These are phyloP conservation scores for Ceratothoa steindachneri DNA, from an alignment of 2,888 invertebrate genomes.

Conservation along the genomic window DNA sequence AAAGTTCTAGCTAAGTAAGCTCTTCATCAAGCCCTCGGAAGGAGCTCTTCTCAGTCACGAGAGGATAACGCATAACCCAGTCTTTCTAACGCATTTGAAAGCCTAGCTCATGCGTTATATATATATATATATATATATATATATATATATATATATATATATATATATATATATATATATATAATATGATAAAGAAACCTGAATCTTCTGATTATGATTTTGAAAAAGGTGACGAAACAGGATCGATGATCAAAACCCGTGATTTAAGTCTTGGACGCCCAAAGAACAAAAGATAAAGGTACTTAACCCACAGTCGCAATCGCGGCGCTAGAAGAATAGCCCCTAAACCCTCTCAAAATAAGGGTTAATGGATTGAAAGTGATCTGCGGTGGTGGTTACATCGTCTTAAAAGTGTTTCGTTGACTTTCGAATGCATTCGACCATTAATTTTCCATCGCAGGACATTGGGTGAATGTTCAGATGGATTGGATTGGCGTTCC, in stretches of 20 bases:
- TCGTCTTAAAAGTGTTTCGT: background rate
- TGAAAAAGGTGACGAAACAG: constrained; percentile 12
- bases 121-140: constrained; percentile 20
- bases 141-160: constrained; percentile 12
- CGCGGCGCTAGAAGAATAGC: background rate
- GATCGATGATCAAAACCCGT: constrained; percentile 2
- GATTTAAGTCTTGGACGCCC: constrained; percentile 1
- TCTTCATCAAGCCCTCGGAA: too few species aligned
- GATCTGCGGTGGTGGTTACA: background rate
- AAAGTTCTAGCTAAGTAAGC: too few species aligned
- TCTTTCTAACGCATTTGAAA: too few species aligned
- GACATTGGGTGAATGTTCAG: background rate
- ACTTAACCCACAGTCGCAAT: background rate
- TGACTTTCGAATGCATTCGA: constrained; percentile 4
- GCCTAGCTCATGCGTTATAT: too few species aligned
- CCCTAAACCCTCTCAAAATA: background rate
- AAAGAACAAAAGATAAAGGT: background rate
- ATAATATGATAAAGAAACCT: background rate
- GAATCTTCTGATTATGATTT: background rate
- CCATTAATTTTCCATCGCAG: constrained; percentile 8
- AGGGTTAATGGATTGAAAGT: background rate
- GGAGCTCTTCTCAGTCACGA: too few species aligned
- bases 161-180: constrained; percentile 12
- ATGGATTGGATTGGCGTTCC: too few species aligned
- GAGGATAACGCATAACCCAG: too few species aligned